A percentile compares a stretch with the other conserved stretches of the same genome.
Evolutionary conservation across 1,140 invertebrate species (phyloP).

Genomic region (Cotesia chilonis): DNA sequence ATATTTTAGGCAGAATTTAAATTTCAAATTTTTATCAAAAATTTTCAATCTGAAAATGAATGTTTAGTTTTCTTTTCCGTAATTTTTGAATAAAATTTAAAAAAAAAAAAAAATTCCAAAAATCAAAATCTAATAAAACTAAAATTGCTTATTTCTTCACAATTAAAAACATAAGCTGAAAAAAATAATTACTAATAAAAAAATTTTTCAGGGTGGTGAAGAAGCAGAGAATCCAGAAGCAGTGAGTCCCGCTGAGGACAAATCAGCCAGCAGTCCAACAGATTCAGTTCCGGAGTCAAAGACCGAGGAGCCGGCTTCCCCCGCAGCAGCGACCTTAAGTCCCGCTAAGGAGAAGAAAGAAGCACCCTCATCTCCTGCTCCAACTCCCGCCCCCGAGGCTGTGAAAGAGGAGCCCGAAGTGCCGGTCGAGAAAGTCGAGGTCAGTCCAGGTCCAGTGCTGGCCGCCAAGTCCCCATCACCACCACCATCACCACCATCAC

Average conservation of each 20-base stretch:
- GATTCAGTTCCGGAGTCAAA: conserved; percentile 44
- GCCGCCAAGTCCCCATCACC: conserved; percentile 41
- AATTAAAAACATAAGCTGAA: not conserved
- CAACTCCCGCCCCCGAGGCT: conserved; percentile 48
- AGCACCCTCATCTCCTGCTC: conserved; percentile 48
- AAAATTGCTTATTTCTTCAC: too few relatives aligned
- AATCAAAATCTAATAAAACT: not conserved
- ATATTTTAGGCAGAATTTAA: too few relatives aligned
- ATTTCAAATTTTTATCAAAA: too few relatives aligned
- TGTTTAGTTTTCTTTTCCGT: too few relatives aligned
- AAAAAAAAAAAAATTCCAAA: not conserved
- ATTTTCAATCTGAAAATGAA: too few relatives aligned
- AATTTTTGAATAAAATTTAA: too few relatives aligned
- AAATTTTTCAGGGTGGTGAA: conserved; percentile 55
- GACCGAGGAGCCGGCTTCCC: conserved; percentile 44
- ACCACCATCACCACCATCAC: conserved; percentile 39
- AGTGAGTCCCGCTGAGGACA: conserved; percentile 53
- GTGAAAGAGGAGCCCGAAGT: conserved; percentile 46
- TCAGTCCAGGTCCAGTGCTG: conserved; percentile 55
- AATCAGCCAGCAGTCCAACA: conserved; percentile 58
- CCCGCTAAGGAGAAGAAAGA: conserved; percentile 48
- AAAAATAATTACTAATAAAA: conserved; percentile 26
- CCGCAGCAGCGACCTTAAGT: conserved; percentile 31
- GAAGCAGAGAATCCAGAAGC: conserved; percentile 51
- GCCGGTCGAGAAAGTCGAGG: conserved; percentile 55